Base-by-base conservation (phyloP, 2,888 invertebrate species). In the Papilio elwesi region DNA sequence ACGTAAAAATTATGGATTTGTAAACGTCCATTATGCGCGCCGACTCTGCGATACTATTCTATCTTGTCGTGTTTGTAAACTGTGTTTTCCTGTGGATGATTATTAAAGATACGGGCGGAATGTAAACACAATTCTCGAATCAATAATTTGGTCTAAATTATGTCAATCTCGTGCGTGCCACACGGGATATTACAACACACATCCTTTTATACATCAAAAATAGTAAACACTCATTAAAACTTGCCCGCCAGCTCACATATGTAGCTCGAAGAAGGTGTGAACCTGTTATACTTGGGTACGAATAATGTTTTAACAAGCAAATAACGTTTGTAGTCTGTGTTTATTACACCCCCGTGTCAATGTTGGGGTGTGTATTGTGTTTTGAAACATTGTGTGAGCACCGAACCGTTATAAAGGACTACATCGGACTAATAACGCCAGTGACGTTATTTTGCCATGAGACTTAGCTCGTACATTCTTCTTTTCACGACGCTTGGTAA, bases 11-110 rank as follows among this genome's bases (percentile, higher is more conserved):
- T 57, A 76, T 62, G 47, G 68, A 70, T 66, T 63, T 74, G 55
- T 68, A 75, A 63, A 65, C 75, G 68, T 70, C 73, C 76, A 77
- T 77, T 64, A 48, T 3, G 51, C 47, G 53, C 52, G 16, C 15
- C 11, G 67, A 38, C 36, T 15, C 36, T 11, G 48, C 13, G 12
- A 13, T 38, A 66, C 51, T 74, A 43, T 36, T 52, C 12, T 55
- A 15, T 51, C 15, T 59, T n/a, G 16, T 36, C 15, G 11, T 74
- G 67, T 70, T 74, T 70, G 64, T 70, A 66, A 66, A 70, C 70
- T 15, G 11, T 13, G 15, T 59, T 65, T 64, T 57, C 65, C 73
- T 53, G 66, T 62, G 67, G 66, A 67, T 67, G 70, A 47, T 65
- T 72, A n/a, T 52, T 47, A 51, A 36, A 52, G n/a, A 68, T 16